Base-by-base conservation (phyloP, 2,888 invertebrate genomes). In the Drosophila robusta region DNA sequence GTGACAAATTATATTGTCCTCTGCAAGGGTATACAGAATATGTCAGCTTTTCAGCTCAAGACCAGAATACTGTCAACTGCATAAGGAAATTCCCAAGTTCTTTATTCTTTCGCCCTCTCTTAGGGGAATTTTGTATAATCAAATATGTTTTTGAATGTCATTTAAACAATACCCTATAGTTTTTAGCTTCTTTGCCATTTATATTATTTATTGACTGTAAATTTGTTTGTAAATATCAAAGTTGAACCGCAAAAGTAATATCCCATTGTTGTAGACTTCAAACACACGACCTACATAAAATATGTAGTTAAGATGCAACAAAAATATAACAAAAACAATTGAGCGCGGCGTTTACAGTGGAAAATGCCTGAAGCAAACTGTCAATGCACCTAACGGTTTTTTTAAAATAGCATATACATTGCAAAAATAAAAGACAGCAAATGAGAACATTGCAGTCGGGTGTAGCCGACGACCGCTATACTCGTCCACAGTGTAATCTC, bases 141-240 rank as follows among this genome's bases (percentile, higher is more conserved):
- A 12, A 12, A 34, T 12, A 12, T 34, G 11, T 12, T 34, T 12
- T 34, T 4, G 4, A 4, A 34, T 12, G 34, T 4, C 34, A 34
- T 11, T 34, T 12, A 12, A 12, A 12, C 34, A 12, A 34, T 12
- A 2, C 34, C 12, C 11, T 11, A 11, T 11, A 3, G 7, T 9
- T 29, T 26, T 26, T 26, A 5, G 2, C 7, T 29, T 32, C 11
- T 32, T 32, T 11, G 11, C 3, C 3, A 32, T 32, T 32, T 9
- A 4, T 7, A 1, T 29, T 8, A 29, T 32, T 32, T 32, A 32
- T 32, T 12, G 34, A 12, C 7, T 29, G 26, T 29, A 29, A 29
- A 29, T 29, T 29, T 12, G n/a, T 18, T 14, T 12, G 18, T 4
- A 44, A 60, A 57, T 44, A 44, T 26, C 34, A 63, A 42, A 63